phyloP scores from a whole-genome alignment of 2,888 invertebrate genomes.

The Yponomeuta evonymella region DNA sequence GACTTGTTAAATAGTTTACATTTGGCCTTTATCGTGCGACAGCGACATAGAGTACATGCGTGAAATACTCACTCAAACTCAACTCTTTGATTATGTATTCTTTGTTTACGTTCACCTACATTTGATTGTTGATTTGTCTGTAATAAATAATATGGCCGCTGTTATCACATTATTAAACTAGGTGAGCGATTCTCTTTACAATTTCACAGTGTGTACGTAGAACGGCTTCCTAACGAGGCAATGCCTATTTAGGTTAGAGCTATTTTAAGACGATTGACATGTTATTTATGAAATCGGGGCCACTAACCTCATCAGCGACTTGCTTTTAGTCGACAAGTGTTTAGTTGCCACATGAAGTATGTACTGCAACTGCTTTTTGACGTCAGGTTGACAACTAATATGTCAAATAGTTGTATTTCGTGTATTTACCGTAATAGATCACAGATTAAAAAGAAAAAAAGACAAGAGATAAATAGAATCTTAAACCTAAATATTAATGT shows the following conservation, averaged over 20 bases:
- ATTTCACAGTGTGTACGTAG: background rate
- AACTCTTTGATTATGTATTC: background rate
- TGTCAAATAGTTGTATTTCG: too few species aligned
- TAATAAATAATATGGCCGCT: background rate
- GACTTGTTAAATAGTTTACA: background rate
- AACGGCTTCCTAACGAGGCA: background rate
- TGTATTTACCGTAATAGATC: too few species aligned
- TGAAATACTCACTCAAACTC: background rate
- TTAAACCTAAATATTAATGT: background rate
- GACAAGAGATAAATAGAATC: too few species aligned
- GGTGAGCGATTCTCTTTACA: background rate
- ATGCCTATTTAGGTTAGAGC: constrained; percentile 31
- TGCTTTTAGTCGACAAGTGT: background rate
- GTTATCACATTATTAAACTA: background rate
- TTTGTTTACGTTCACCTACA: constrained; percentile 10
- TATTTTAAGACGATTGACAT: constrained; percentile 35
- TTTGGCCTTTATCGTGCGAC: background rate
- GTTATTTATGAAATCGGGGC: constrained; percentile 44
- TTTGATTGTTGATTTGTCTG: background rate
- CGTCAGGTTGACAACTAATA: background rate
- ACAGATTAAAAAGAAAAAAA: too few species aligned
- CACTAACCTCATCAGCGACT: constrained; percentile 34
- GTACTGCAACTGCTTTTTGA: background rate
- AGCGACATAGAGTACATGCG: background rate
- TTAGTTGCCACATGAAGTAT: background rate